Conservation (phyloP, 2,888 invertebrate species). For the Hedya salicella region DNA sequence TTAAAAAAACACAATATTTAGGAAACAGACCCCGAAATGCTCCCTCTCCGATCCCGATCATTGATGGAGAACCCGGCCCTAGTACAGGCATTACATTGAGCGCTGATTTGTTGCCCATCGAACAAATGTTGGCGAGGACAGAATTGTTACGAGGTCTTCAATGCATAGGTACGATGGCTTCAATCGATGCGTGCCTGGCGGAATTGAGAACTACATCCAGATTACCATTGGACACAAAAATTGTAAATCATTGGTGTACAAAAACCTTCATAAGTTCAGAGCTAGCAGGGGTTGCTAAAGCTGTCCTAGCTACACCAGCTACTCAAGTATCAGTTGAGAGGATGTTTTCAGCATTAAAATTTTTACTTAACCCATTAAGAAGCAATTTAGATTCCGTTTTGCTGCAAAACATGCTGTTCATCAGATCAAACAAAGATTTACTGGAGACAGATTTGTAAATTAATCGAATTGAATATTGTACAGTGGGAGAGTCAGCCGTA, state of each 20-base stretch:
- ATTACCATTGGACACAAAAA: conserved; percentile 10
- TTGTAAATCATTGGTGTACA: conserved; percentile 16
- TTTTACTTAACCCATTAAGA: conserved; percentile 16
- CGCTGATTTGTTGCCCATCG: conserved; percentile 3
- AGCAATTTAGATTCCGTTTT: conserved; percentile 7
- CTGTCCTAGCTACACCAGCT: conserved; percentile 6
- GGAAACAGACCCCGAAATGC: not conserved
- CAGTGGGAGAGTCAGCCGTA: not conserved
- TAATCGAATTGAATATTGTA: conserved; percentile 1
- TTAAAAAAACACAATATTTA: too few species aligned
- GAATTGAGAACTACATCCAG: conserved; percentile 4
- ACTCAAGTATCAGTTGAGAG: conserved; percentile 16
- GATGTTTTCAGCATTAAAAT: conserved; percentile 12
- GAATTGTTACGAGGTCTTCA: not conserved
- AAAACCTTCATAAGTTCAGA: not conserved
- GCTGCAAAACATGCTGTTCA: conserved; percentile 18
- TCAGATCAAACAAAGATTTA: conserved; percentile 22
- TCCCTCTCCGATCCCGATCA: conserved; percentile 3
- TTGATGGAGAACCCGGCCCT: not conserved
- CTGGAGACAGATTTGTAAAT: not conserved
- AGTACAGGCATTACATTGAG: conserved; percentile 1
- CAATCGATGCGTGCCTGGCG: not conserved
- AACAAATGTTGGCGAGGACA: conserved; percentile 1
- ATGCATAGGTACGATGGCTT: not conserved
- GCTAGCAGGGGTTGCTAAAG: conserved; percentile 3